Evolutionary conservation across 1,140 invertebrate genomes (phyloP).

Genomic region (Aphidius ervi): DNA sequence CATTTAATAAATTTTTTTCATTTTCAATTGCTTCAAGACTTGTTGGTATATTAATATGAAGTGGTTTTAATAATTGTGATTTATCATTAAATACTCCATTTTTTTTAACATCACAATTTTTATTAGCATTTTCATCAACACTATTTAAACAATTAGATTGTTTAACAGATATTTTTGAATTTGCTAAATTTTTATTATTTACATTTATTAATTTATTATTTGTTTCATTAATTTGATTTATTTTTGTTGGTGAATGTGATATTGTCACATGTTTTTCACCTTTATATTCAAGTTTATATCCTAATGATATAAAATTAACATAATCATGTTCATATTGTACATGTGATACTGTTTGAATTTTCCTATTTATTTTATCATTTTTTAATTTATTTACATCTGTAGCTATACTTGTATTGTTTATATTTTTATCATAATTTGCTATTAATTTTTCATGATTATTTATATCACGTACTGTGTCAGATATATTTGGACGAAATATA

Average conservation of each 20-base stretch:
- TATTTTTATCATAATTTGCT: background rate
- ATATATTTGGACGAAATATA: no score
- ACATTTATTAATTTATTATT: background rate
- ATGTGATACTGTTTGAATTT: conserved; percentile 1
- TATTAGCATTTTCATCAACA: no score
- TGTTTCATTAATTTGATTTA: background rate
- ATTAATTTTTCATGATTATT: background rate
- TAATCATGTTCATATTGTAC: conserved; percentile 33
- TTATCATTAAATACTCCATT: no score
- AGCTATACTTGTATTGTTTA: no score
- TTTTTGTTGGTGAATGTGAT: conserved; percentile 28
- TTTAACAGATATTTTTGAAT: no score
- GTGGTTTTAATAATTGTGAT: no score
- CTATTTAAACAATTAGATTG: no score
- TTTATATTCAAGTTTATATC: background rate
- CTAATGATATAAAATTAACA: conserved; percentile 9
- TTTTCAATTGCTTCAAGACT: no score
- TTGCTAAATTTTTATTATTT: conserved; percentile 15
- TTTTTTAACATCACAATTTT: no score
- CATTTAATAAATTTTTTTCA: no score
- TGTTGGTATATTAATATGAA: no score
- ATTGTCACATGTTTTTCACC: conserved; percentile 39
- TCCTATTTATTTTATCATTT: background rate
- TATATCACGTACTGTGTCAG: no score
- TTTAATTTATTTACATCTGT: background rate